These are phyloP conservation scores for Taenaris catops DNA, from an alignment of 2,888 invertebrate species.

Conservation along the genomic window DNA sequence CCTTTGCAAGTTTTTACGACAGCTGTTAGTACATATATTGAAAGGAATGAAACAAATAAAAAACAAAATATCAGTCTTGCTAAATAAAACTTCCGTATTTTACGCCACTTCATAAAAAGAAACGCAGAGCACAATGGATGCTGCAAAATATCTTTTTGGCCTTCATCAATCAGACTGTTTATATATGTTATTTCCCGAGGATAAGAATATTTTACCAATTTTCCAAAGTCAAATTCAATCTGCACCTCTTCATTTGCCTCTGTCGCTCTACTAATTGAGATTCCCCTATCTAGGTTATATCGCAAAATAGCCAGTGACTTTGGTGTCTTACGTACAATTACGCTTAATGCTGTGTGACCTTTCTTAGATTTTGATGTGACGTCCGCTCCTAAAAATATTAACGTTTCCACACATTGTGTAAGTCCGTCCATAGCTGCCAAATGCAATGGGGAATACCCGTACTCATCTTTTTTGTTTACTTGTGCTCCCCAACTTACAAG, in stretches of 20 bases:
- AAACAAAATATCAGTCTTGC: conserved; percentile 89
- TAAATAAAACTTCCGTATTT: conserved; percentile 93
- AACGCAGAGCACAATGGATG: conserved; percentile 94
- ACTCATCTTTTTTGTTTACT: conserved; percentile 90
- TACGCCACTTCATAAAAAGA: conserved; percentile 93
- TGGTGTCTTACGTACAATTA: conserved; percentile 91
- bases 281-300: conserved; percentile 88
- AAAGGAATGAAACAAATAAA: conserved; percentile 88
- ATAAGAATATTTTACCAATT: conserved; percentile 89
- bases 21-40: conserved; percentile 89
- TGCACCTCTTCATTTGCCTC: conserved; percentile 90
- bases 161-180: conserved; percentile 92
- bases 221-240: conserved; percentile 89
- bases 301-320: conserved; percentile 89
- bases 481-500: conserved; percentile 89
- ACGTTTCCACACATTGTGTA: conserved; percentile 89
- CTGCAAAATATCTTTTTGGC: conserved; percentile 91
- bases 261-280: conserved; percentile 85
- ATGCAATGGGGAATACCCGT: conserved; percentile 91
- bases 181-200: conserved; percentile 92
- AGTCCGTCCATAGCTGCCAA: conserved; percentile 91
- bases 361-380: conserved; percentile 92
- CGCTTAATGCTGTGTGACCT: conserved; percentile 90
- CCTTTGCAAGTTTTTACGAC: conserved; percentile 84
- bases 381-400: conserved; percentile 91